Percentiles rank a stretch among this genome's conserved stretches.
Conservation (phyloP, 1,140 invertebrate species). For the Drosophila busckii region DNA sequence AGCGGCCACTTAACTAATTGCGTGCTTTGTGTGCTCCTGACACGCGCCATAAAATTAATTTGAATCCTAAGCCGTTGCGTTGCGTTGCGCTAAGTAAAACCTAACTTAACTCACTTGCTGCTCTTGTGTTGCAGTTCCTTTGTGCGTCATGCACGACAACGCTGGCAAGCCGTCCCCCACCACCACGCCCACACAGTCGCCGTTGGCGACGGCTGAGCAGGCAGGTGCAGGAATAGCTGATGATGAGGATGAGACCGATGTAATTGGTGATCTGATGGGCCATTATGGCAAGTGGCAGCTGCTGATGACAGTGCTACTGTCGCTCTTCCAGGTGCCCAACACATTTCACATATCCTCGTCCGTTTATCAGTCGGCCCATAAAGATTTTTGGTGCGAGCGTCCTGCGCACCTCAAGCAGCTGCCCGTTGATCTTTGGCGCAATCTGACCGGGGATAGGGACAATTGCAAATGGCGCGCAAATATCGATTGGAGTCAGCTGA, state of each 20-base stretch:
- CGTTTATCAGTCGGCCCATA: conserved; percentile 82
- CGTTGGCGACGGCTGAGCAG: conserved; percentile 26
- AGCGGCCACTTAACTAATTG: conserved; percentile 70
- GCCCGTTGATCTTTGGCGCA: conserved; percentile 81
- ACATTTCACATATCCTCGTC: conserved; percentile 87
- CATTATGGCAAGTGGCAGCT: conserved; percentile 88
- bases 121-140: conserved; percentile 47
- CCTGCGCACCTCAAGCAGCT: conserved; percentile 80
- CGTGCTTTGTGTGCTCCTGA: conserved; percentile 65
- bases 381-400: conserved; percentile 83
- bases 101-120: background rate
- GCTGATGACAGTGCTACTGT: conserved; percentile 84
- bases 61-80: conserved; percentile 8
- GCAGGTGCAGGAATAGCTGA: conserved; percentile 27
- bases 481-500: conserved; percentile 59
- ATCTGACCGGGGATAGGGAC: conserved; percentile 81
- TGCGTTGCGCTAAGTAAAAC: no score
- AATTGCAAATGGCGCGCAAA: conserved; percentile 79
- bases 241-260: conserved; percentile 82
- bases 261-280: conserved; percentile 84
- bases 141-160: conserved; percentile 70
- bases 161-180: conserved; percentile 60
- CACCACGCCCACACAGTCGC: conserved; percentile 52
- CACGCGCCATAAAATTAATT: conserved; percentile 67
- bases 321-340: conserved; percentile 86